Percentiles rank a stretch among this genome's conserved stretches.
Evolutionary conservation across 1,140 invertebrate species (phyloP).

Genomic region (Drosophila fuyamai): DNA sequence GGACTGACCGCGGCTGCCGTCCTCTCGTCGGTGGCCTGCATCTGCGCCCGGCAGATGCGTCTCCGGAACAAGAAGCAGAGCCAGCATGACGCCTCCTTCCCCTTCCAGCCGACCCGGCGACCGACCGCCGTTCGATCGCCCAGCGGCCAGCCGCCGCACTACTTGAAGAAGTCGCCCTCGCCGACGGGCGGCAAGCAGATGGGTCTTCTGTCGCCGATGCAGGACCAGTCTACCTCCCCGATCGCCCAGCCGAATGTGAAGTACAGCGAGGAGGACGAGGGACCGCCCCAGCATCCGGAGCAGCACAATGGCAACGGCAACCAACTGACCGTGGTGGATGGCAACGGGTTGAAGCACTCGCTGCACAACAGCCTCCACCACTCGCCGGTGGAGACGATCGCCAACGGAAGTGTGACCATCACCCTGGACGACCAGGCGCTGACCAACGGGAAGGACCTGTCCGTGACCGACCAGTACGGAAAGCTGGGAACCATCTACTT

Average conservation of each 20-base stretch:
- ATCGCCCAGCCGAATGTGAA: conserved; percentile 72
- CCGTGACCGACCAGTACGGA: conserved; percentile 84
- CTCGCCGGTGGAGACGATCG: conserved; percentile 74
- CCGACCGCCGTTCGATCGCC: conserved; percentile 87
- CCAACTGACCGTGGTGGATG: conserved; percentile 61
- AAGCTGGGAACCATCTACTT: conserved; percentile 94
- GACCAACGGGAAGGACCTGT: conserved; percentile 84
- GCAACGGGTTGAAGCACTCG: conserved; percentile 40
- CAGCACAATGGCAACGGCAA: conserved; percentile 30
- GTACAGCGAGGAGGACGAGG: conserved; percentile 79
- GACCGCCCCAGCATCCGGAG: conserved; percentile 39
- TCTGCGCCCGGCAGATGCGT: conserved; percentile 80
- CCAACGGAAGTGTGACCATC: conserved; percentile 73
- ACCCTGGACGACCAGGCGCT: conserved; percentile 82
- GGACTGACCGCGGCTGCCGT: conserved; percentile 78
- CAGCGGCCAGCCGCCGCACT: conserved; percentile 88
- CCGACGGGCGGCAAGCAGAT: conserved; percentile 89
- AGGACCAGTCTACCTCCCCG: conserved; percentile 79
- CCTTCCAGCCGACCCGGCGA: conserved; percentile 87
- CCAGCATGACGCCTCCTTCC: conserved; percentile 84
- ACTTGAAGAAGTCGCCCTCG: conserved; percentile 94
- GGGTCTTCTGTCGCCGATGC: conserved; percentile 84
- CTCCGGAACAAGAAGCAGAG: conserved; percentile 80
- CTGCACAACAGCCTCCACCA: conserved; percentile 68
- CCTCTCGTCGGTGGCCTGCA: conserved; percentile 75